These are phyloP conservation scores for Amia ocellicauda DNA, from an alignment of 2,113 vertebrate genomes.

Conservation along the genomic window DNA sequence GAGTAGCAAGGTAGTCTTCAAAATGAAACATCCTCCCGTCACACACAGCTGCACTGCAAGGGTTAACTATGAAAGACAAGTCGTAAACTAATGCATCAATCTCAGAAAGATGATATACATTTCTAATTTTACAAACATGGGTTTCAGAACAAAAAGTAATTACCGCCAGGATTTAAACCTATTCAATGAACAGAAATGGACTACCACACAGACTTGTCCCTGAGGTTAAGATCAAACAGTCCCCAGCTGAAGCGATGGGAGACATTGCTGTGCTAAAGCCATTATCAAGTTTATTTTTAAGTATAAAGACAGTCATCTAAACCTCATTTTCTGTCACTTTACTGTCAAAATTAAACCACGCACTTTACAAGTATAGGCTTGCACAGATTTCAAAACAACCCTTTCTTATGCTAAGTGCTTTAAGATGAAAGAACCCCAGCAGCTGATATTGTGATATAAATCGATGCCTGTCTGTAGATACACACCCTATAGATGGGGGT, in stretches of 20 bases:
- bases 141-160: no score
- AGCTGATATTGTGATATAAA: no score
- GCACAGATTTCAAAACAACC: conserved; percentile 28
- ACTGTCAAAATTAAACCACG: conserved; percentile 27
- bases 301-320: conserved; percentile 46
- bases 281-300: conserved; percentile 70
- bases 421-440: conserved; percentile 42
- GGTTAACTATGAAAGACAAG: no score
- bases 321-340: conserved; percentile 58
- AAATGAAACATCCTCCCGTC: neutral
- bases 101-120: no score
- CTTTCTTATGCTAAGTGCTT: conserved; percentile 29
- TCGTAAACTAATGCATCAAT: no score
- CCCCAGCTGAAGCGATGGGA: conserved; percentile 36
- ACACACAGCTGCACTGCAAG: neutral
- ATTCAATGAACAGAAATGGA: neutral
- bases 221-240: conserved; percentile 34
- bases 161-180: no score
- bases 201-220: conserved; percentile 29
- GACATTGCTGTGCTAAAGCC: conserved; percentile 52
- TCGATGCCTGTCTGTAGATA: no score
- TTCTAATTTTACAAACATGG: no score
- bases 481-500: no score
- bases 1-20: neutral
- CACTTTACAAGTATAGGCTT: conserved; percentile 48